A percentile compares a stretch with the other conserved stretches of the same genome.
Conservation (phyloP, 2,888 invertebrate species). For the Atethmia centrago region DNA sequence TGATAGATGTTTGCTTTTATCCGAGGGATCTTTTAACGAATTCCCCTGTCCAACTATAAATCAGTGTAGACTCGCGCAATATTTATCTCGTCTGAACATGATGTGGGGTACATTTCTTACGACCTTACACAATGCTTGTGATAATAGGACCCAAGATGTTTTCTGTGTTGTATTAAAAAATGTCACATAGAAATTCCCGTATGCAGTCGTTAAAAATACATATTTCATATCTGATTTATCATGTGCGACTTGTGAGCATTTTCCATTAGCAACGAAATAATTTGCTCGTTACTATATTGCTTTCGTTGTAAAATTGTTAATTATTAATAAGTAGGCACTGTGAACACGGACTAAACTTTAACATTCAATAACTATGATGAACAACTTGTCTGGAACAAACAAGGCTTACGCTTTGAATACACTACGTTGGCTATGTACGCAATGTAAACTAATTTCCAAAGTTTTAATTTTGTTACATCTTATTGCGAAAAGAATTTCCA, state of each 20-base stretch:
- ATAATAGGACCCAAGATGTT: conserved; percentile 47
- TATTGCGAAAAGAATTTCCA: conserved; percentile 16
- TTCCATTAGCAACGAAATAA: conserved; percentile 40
- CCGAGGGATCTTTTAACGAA: conserved; percentile 66
- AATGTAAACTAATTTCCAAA: conserved; percentile 8
- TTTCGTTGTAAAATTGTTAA: conserved; percentile 34
- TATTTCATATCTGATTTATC: conserved; percentile 55
- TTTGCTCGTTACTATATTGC: conserved; percentile 23
- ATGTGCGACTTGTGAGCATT: conserved; percentile 30
- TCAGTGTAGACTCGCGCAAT: conserved; percentile 74
- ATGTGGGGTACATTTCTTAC: conserved; percentile 60
- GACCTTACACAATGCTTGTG: conserved; percentile 53
- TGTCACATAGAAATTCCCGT: conserved; percentile 39
- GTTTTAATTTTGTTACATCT: background rate
- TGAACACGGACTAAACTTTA: background rate
- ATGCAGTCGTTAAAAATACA: conserved; percentile 64
- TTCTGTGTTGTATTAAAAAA: conserved; percentile 52
- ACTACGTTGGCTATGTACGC: background rate
- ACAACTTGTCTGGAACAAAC: conserved; percentile 7
- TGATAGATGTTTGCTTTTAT: conserved; percentile 72
- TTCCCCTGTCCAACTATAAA: conserved; percentile 75
- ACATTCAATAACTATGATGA: background rate
- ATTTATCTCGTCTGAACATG: conserved; percentile 76
- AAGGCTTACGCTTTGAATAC: background rate
- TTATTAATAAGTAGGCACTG: conserved; percentile 40